Base-by-base conservation (phyloP, 2,113 vertebrate species). In the Nyctereutes procyonoides region DNA sequence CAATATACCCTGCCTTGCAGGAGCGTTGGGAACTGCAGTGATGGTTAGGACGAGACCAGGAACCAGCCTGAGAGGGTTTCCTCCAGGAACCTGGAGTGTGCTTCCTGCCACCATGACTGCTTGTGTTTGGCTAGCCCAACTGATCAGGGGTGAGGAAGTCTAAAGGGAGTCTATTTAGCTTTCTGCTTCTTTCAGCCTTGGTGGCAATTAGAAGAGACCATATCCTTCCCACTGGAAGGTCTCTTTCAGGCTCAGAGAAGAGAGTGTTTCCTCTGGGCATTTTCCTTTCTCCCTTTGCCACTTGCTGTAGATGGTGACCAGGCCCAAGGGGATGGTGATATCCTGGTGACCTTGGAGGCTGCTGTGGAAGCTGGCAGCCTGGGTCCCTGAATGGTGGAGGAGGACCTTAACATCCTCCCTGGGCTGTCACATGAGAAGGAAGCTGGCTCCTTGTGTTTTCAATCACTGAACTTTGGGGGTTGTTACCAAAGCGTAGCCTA, bases 61-160 rank as follows among this genome's bases (percentile, higher is more conserved):
- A 58, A 56, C 43, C 53, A 88, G 74, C 16, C 28, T 62, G 48
- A 87, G 62, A 62, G 7, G 53, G 11, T 32, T 28, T 76, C 26
- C 60, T 28, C 56, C 24, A 7, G 19, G 48, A 65, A 38, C 30
- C n/a, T 32, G 17, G 65, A 20, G 48, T 88, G 51, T 10, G 26
- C 32, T 6, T 79, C 20, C 19, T 1, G 24, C 35, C 14, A 6
- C 4, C 0, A 13, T 43, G 53, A 43, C 60, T 0, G 0, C 24
- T 6, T 15, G 5, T 32, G 69, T 76, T 87, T 32, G 4, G 5
- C 89, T 53, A 67, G 30, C n/a, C 22, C 77, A 69, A 55, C 35
- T 67, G 76, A 62, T 11, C 15, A 7, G 5, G 7, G 32, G 16
- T 15, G 38, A 86, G 55, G 60, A 55, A 8, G 19, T 9, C 84